Conservation (phyloP, 2,888 invertebrate species). For the Lasioglossum marginatum region DNA sequence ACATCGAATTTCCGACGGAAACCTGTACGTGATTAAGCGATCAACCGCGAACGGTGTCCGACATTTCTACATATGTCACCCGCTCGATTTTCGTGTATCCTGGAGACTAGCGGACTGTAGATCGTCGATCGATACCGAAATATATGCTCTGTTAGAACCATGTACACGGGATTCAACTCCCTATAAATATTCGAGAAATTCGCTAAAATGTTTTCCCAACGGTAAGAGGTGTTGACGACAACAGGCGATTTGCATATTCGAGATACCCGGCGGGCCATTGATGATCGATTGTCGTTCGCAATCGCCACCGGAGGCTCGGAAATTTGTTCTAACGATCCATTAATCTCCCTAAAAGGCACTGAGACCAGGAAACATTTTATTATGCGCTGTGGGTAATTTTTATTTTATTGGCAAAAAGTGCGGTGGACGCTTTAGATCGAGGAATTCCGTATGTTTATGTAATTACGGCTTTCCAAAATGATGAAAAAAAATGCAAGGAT, state of each 20-base stretch:
- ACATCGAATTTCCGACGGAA: constrained; percentile 3
- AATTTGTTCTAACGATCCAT: background rate
- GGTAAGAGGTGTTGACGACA: background rate
- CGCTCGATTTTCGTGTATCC: background rate
- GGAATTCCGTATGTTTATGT: too few species aligned
- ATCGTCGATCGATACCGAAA: background rate
- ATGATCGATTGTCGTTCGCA: background rate
- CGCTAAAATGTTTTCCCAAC: background rate
- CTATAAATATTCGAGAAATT: background rate
- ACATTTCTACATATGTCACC: constrained; percentile 37
- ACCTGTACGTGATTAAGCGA: constrained; percentile 21
- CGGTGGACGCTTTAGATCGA: background rate
- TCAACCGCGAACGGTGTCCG: constrained; percentile 2
- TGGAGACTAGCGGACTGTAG: background rate
- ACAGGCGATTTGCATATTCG: background rate
- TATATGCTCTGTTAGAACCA: background rate
- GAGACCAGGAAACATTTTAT: background rate
- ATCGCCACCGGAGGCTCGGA: background rate
- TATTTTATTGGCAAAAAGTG: background rate
- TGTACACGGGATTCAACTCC: background rate
- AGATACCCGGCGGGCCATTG: background rate
- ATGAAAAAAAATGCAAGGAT: too few species aligned
- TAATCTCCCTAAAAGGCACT: background rate
- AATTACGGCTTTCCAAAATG: too few species aligned
- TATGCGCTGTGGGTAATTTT: background rate